phyloP scores from a whole-genome alignment of 2,797 vertebrate species.

The Pachyuromys duprasi region DNA sequence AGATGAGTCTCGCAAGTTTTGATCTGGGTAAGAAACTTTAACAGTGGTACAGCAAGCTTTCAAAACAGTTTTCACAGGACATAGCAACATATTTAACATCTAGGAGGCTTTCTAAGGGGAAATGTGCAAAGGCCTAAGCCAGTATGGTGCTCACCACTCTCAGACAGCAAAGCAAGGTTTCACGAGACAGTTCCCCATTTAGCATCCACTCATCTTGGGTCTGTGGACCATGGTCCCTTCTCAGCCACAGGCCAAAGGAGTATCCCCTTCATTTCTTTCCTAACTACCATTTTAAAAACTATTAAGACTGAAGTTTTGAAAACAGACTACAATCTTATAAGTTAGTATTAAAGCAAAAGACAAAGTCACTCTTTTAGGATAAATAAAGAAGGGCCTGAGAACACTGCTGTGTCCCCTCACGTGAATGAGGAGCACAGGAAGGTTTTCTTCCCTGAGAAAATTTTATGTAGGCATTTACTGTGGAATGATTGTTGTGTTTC shows the following conservation, averaged over 20 bases:
- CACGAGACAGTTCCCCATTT: rapidly evolving
- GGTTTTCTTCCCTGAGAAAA: not conserved
- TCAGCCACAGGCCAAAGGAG: not conserved
- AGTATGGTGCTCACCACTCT: not conserved
- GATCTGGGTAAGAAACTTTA: too few species aligned
- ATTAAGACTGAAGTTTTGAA: not conserved
- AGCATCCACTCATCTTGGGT: not conserved
- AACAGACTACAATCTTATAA: not conserved
- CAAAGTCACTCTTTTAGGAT: not conserved
- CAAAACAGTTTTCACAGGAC: not conserved
- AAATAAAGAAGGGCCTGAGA: not conserved
- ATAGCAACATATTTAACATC: not conserved
- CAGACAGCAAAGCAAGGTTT: not conserved
- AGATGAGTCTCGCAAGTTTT: not conserved
- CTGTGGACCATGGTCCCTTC: not conserved
- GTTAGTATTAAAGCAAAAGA: not conserved
- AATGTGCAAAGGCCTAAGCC: not conserved
- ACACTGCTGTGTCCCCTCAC: not conserved
- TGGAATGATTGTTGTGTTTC: not conserved
- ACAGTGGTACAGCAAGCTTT: too few species aligned
- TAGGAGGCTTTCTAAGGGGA: too few species aligned
- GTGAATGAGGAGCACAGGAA: rapidly evolving
- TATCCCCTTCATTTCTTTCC: not conserved
- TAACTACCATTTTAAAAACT: not conserved
- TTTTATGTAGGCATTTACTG: rapidly evolving